Evolutionary conservation across 2,797 vertebrate species (phyloP).

Genomic region (Hephaestus fuliginosus): DNA sequence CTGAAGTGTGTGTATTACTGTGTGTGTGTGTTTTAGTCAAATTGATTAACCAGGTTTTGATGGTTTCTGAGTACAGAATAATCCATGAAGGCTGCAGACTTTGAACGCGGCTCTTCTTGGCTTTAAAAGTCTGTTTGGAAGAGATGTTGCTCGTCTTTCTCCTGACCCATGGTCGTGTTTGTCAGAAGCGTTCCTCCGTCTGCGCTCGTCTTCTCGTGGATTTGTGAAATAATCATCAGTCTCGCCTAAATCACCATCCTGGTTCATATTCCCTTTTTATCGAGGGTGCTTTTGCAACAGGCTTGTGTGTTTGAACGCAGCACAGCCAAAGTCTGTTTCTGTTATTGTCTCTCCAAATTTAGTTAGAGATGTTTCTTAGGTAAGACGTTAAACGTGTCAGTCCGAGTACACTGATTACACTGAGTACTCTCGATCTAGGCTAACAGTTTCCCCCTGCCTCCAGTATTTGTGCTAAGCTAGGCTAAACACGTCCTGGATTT

Average conservation of each 20-base stretch:
- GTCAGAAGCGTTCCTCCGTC: background rate
- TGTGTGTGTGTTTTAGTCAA: slow-evolving; percentile 34
- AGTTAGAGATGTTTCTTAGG: background rate
- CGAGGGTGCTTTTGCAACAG: background rate
- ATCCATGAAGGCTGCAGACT: slow-evolving; percentile 32
- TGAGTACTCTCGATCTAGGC: no score
- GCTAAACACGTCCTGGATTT: background rate
- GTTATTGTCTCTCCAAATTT: background rate
- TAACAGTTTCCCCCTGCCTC: background rate
- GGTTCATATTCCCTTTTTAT: background rate
- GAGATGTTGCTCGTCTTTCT: slow-evolving; percentile 23
- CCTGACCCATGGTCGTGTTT: slow-evolving; percentile 62
- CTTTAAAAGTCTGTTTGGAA: slow-evolving; percentile 38
- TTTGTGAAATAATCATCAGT: background rate
- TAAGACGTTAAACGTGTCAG: no score
- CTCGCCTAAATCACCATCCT: no score
- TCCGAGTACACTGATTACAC: no score
- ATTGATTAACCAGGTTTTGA: slow-evolving; percentile 45
- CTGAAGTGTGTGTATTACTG: slow-evolving; percentile 9
- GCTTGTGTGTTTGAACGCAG: background rate
- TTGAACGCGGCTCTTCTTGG: slow-evolving; percentile 28
- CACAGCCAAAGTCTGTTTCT: background rate
- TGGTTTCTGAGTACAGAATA: slow-evolving; percentile 28
- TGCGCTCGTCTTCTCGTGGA: background rate
- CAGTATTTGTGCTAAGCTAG: background rate